Evolutionary conservation across 2,113 vertebrate genomes (phyloP).

Genomic region (Grammomys dolichurus): DNA sequence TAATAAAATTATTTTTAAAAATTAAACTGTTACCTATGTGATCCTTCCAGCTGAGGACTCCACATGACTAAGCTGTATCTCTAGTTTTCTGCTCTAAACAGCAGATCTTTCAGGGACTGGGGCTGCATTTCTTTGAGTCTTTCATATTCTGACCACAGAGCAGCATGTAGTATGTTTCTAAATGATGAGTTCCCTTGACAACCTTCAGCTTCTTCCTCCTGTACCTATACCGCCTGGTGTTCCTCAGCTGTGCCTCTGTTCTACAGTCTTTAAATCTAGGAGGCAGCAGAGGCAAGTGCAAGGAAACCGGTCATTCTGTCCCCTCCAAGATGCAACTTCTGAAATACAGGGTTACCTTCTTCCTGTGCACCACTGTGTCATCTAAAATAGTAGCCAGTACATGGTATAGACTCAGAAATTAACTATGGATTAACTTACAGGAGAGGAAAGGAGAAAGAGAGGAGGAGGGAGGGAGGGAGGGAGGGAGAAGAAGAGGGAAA

Average conservation of each 20-base stretch:
- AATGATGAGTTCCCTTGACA: not conserved
- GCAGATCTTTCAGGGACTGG: not conserved
- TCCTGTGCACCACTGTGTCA: not conserved
- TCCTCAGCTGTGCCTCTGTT: not conserved
- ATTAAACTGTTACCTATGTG: not conserved
- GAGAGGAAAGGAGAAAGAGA: not conserved
- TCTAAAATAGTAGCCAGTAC: not conserved
- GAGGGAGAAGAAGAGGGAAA: fast-evolving
- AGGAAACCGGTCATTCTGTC: not conserved
- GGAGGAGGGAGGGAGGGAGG: fast-evolving
- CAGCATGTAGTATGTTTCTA: not conserved
- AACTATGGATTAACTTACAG: not conserved
- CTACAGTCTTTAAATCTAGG: not conserved
- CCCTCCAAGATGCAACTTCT: not conserved
- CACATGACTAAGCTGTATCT: not conserved
- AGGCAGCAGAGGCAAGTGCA: not conserved
- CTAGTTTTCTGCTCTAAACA: not conserved
- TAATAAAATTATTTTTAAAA: not conserved
- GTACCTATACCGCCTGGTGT: not conserved
- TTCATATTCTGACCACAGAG: not conserved
- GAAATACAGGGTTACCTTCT: not conserved
- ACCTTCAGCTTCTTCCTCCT: not conserved
- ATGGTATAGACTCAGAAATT: not conserved
- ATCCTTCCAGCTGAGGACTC: not conserved
- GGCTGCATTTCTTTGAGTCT: not conserved